Conservation (phyloP, 2,888 invertebrate species). For the Thecocarcelia acutangulata region DNA sequence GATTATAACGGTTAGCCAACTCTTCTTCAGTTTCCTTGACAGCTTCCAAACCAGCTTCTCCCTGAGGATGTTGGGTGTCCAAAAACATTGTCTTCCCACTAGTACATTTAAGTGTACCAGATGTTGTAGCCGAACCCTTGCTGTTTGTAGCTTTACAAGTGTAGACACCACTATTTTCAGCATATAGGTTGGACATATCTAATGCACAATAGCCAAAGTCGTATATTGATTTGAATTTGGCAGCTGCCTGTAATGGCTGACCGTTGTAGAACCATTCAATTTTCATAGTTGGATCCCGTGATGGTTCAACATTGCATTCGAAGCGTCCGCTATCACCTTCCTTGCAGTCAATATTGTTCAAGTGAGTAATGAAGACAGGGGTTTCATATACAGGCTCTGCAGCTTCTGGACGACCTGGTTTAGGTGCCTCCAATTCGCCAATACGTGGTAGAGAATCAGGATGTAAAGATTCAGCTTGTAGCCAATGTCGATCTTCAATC, state of each 20-base stretch:
- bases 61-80: conserved; percentile 97
- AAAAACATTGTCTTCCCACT: conserved; percentile 90
- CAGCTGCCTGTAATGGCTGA: conserved; percentile 91
- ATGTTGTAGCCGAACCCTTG: conserved; percentile 94
- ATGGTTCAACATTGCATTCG: conserved; percentile 95
- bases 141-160: conserved; percentile 94
- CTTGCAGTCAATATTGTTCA: conserved; percentile 93
- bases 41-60: conserved; percentile 92
- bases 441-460: conserved; percentile 94
- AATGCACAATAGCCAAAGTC: conserved; percentile 98
- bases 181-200: conserved; percentile 92
- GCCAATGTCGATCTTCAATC: conserved; percentile 93
- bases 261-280: conserved; percentile 98
- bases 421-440: conserved; percentile 91
- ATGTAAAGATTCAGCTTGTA: conserved; percentile 92
- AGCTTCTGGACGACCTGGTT: conserved; percentile 85
- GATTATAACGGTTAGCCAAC: conserved; percentile 86
- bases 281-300: conserved; percentile 93
- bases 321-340: conserved; percentile 95
- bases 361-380: conserved; percentile 94
- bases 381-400: conserved; percentile 91
- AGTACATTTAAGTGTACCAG: conserved; percentile 92
- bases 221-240: conserved; percentile 94
- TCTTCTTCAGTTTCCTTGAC: conserved; percentile 95
- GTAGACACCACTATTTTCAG: conserved; percentile 95